These are phyloP conservation scores for Armadillidium nasatum DNA, from an alignment of 1,140 invertebrate species.

Conservation along the genomic window DNA sequence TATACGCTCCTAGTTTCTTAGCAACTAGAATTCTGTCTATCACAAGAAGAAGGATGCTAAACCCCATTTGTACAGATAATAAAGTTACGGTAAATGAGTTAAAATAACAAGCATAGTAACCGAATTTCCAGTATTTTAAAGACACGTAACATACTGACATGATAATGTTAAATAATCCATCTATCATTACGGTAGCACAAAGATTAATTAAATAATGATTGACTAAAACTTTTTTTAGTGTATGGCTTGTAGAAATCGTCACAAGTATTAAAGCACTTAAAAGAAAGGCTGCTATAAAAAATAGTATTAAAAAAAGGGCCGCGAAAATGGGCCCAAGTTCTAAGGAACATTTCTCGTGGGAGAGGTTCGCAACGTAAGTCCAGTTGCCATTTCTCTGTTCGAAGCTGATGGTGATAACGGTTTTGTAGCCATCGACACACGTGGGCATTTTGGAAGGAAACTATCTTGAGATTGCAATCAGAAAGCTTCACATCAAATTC, in stretches of 20 bases:
- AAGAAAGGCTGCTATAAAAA: constrained; percentile 36
- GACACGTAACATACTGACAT: constrained; percentile 37
- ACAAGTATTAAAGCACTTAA: constrained; percentile 39
- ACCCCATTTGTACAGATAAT: constrained; percentile 37
- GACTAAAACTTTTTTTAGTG: constrained; percentile 36
- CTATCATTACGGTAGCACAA: constrained; percentile 29
- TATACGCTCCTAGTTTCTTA: constrained; percentile 31
- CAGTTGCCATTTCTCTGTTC: too few relatives aligned
- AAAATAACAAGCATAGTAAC: constrained; percentile 33
- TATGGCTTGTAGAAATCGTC: constrained; percentile 38
- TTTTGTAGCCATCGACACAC: too few relatives aligned
- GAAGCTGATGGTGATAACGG: too few relatives aligned
- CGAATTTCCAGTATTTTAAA: constrained; percentile 38
- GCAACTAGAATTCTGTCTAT: constrained; percentile 36
- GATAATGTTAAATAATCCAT: constrained; percentile 39
- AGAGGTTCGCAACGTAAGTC: too few relatives aligned
- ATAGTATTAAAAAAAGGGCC: constrained; percentile 32
- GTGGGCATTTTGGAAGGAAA: too few relatives aligned
- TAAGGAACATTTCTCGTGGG: constrained; percentile 26
- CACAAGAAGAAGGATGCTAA: constrained; percentile 32
- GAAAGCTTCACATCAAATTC: too few relatives aligned
- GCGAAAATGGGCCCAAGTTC: constrained; percentile 37
- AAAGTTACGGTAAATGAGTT: constrained; percentile 39
- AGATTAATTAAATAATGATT: constrained; percentile 37
- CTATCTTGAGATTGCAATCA: too few relatives aligned